Evolutionary conservation across 1,140 invertebrate genomes (phyloP).

Genomic region (Cotesia glomerata): DNA sequence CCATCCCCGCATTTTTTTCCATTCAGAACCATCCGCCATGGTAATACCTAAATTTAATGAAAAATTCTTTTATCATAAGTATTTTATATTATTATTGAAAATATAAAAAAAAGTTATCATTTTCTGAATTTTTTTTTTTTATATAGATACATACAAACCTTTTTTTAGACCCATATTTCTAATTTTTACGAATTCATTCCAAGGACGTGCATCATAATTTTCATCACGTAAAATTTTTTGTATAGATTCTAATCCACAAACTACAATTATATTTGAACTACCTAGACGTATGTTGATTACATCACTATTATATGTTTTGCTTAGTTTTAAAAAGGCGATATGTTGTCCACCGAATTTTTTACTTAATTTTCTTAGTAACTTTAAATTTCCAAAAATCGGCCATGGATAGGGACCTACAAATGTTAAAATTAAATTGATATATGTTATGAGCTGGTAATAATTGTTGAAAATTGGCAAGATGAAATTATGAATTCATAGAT

Average conservation of each 20-base stretch:
- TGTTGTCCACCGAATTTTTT: conserved; percentile 68
- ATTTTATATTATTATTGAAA: background rate
- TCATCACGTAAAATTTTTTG: conserved; percentile 69
- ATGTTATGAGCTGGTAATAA: background rate
- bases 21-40: conserved; percentile 76
- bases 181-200: conserved; percentile 74
- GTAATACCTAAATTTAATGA: conserved; percentile 69
- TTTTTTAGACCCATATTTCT: conserved; percentile 72
- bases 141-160: conserved; percentile 53
- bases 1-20: conserved; percentile 79
- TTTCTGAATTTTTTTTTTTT: no score
- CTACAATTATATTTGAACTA: conserved; percentile 67
- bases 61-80: conserved; percentile 1
- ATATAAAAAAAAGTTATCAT: no score
- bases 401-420: conserved; percentile 72
- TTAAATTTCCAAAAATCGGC: conserved; percentile 71
- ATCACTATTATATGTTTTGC: conserved; percentile 68
- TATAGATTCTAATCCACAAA: conserved; percentile 67
- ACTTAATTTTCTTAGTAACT: conserved; percentile 65
- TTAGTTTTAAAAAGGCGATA: conserved; percentile 66
- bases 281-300: conserved; percentile 74
- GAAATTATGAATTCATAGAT: background rate
- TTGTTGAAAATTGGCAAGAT: background rate
- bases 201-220: conserved; percentile 75
- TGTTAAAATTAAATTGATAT: background rate